phyloP scores from a whole-genome alignment of 2,888 invertebrate species.

The Atethmia centrago region DNA sequence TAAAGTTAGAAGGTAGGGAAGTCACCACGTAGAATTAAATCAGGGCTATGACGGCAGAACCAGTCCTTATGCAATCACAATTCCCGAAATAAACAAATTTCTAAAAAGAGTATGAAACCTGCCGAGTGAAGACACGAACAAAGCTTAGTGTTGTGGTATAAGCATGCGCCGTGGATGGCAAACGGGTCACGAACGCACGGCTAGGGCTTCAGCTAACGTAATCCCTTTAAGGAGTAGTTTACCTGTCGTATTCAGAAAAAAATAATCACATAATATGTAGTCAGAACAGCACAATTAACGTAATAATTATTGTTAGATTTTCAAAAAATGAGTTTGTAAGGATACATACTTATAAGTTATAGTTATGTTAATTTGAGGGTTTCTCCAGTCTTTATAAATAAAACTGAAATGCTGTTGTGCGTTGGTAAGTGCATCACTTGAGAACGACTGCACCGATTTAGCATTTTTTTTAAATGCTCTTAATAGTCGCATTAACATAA shows the following conservation, averaged over 20 bases:
- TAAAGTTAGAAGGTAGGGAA: not conserved
- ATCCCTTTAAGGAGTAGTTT: constrained; percentile 87
- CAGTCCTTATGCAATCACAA: not conserved
- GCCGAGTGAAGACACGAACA: constrained; percentile 27
- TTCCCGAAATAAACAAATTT: constrained; percentile 21
- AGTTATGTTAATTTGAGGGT: not conserved
- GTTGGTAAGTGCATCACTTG: not conserved
- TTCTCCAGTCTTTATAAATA: not conserved
- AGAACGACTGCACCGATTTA: not conserved
- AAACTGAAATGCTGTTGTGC: not conserved
- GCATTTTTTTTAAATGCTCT: too few species aligned
- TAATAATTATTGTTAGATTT: constrained; percentile 35
- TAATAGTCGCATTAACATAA: too few species aligned
- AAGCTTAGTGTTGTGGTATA: constrained; percentile 74
- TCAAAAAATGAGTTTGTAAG: not conserved
- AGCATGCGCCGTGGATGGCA: constrained; percentile 86
- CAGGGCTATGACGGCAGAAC: not conserved
- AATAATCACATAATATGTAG: constrained; percentile 57
- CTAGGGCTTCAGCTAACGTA: constrained; percentile 86
- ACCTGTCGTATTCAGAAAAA: constrained; percentile 69
- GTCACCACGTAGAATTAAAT: not conserved
- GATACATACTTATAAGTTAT: not conserved
- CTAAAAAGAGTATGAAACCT: constrained; percentile 13
- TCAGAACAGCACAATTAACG: constrained; percentile 60
- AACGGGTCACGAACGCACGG: constrained; percentile 89